Percentiles rank a stretch among this genome's conserved stretches.
Conservation (phyloP, 2,113 vertebrate species). For the Syrrhaptes paradoxus region DNA sequence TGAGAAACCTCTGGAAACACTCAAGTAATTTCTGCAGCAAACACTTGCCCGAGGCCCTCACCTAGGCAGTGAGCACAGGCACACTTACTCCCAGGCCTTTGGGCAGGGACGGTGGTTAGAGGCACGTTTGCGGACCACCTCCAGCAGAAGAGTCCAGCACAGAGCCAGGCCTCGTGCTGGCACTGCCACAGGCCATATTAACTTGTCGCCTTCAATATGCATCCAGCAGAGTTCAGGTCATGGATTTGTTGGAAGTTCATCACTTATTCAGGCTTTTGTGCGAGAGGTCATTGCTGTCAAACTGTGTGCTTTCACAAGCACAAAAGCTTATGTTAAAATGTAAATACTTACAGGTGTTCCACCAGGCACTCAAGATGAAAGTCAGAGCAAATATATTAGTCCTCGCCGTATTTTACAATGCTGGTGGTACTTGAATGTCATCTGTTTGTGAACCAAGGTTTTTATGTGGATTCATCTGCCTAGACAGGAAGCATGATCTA, state of each 20-base stretch:
- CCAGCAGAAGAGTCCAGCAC: not conserved
- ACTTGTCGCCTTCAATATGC: constrained; percentile 44
- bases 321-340: constrained; percentile 65
- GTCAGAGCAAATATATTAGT: constrained; percentile 60
- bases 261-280: constrained; percentile 68
- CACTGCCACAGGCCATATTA: constrained; percentile 41
- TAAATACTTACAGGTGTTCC: constrained; percentile 70
- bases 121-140: not conserved
- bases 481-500: constrained; percentile 21
- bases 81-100: not conserved
- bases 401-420: not conserved
- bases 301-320: constrained; percentile 61
- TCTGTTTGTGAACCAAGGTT: constrained; percentile 7
- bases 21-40: not conserved
- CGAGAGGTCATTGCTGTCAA: constrained; percentile 59
- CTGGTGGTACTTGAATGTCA: constrained; percentile 37
- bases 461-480: constrained; percentile 45
- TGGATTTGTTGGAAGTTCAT: constrained; percentile 65
- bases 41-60: not conserved
- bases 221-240: constrained; percentile 62
- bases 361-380: constrained; percentile 65
- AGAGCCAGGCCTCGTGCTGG: not conserved
- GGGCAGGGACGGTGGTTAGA: not conserved
- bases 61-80: not conserved
- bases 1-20: not conserved